Evolutionary conservation across 2,888 invertebrate species (phyloP).

Genomic region (Xanthorhoe designata): DNA sequence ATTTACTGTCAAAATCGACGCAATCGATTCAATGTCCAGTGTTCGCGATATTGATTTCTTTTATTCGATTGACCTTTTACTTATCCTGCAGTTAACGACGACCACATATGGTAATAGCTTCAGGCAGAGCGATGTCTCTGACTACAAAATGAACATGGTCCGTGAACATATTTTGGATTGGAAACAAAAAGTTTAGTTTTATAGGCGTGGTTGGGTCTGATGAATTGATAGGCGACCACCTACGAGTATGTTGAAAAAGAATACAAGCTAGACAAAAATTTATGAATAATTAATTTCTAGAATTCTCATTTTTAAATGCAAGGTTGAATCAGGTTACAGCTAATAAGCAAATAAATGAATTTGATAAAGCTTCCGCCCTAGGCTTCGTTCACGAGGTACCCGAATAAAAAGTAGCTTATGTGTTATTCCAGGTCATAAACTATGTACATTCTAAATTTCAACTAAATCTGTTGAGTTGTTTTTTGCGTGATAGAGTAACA

Average conservation of each 20-base stretch:
- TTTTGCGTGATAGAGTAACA: no score
- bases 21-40: slow-evolving; percentile 75
- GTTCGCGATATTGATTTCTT: slow-evolving; percentile 71
- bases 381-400: no score
- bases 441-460: no score
- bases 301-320: no score
- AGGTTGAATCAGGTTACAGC: no score
- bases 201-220: slow-evolving; percentile 27
- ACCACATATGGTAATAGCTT: slow-evolving; percentile 57
- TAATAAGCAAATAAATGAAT: no score
- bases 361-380: no score
- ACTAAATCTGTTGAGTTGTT: no score
- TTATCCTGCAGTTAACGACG: slow-evolving; percentile 57
- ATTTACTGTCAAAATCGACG: slow-evolving; percentile 79
- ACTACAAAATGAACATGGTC: slow-evolving; percentile 29
- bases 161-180: slow-evolving; percentile 22
- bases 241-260: background rate
- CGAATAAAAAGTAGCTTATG: no score
- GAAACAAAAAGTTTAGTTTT: slow-evolving; percentile 31
- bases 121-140: slow-evolving; percentile 31
- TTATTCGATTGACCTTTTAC: slow-evolving; percentile 69
- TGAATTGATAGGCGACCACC: slow-evolving; percentile 29
- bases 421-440: no score
- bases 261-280: background rate
- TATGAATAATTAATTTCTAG: background rate